A percentile compares a stretch with the other conserved stretches of the same genome.
These are phyloP conservation scores for Macrosiphum euphorbiae DNA, from an alignment of 2,888 invertebrate genomes.

Conservation along the genomic window DNA sequence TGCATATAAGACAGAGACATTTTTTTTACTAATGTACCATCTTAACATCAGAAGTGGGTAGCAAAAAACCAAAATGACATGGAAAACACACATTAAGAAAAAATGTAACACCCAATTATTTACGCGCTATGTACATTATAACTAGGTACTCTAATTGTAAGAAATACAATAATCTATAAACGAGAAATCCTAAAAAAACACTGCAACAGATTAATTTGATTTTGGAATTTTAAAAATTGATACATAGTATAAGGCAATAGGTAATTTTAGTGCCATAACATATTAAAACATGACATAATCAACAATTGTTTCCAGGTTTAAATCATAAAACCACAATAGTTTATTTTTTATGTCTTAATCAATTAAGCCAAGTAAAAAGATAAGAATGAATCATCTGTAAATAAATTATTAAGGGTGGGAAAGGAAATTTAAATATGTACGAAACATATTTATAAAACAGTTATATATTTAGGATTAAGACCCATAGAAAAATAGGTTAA, in stretches of 20 bases:
- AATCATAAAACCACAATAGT: background rate
- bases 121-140: background rate
- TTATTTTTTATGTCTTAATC: background rate
- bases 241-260: background rate
- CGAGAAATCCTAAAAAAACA: background rate
- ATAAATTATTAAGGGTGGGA: background rate
- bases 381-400: background rate
- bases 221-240: background rate
- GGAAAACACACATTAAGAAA: background rate
- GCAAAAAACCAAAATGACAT: background rate
- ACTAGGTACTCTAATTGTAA: background rate
- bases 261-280: background rate
- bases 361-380: background rate
- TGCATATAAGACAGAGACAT: background rate
- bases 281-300: background rate
- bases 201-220: background rate
- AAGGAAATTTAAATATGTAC: background rate
- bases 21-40: background rate
- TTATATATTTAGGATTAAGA: background rate
- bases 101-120: background rate
- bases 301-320: background rate
- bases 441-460: background rate
- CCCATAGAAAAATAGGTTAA: background rate
- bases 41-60: background rate
- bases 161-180: background rate